Percentiles rank a stretch among this genome's conserved stretches.
Evolutionary conservation across 1,140 invertebrate genomes (phyloP).

Genomic region (Berghia stephanieae): DNA sequence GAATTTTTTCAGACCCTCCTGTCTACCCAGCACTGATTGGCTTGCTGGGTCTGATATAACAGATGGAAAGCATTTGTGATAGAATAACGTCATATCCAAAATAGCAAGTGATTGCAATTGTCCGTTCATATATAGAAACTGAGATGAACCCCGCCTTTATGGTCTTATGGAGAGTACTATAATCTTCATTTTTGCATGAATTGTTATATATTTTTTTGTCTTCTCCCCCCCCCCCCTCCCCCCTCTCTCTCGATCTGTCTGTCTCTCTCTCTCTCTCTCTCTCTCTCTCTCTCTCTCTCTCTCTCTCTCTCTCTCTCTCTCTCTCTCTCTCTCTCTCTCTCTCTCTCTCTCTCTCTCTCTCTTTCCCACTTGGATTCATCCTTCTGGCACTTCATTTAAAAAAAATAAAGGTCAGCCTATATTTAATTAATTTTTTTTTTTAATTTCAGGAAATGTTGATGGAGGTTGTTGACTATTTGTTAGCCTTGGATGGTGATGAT

Average conservation of each 20-base stretch:
- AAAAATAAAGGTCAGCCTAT: neutral
- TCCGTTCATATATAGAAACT: too few species aligned
- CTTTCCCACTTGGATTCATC: neutral
- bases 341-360: slow-evolving; percentile 1
- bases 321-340: too few species aligned
- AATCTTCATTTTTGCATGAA: slow-evolving; percentile 74
- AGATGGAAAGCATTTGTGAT: too few species aligned
- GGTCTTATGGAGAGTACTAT: slow-evolving; percentile 78
- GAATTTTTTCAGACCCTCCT: too few species aligned
- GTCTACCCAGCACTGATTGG: too few species aligned
- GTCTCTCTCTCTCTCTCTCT: neutral
- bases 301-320: slow-evolving; percentile 1
- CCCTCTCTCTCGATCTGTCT: slow-evolving; percentile 38
- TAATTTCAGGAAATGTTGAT: slow-evolving; percentile 80
- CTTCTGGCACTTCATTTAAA: neutral
- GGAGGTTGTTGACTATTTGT: slow-evolving; percentile 87
- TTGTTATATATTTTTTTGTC: slow-evolving; percentile 75
- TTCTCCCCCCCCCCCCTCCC: slow-evolving; percentile 73
- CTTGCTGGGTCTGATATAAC: too few species aligned
- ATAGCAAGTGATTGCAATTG: too few species aligned
- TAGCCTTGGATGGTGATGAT: too few species aligned
- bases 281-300: slow-evolving; percentile 1
- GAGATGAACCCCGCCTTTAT: too few species aligned
- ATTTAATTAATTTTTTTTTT: slow-evolving; percentile 11
- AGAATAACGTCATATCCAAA: too few species aligned